These are phyloP conservation scores for Zeuzera pyrina DNA, from an alignment of 2,888 invertebrate genomes.

Conservation along the genomic window DNA sequence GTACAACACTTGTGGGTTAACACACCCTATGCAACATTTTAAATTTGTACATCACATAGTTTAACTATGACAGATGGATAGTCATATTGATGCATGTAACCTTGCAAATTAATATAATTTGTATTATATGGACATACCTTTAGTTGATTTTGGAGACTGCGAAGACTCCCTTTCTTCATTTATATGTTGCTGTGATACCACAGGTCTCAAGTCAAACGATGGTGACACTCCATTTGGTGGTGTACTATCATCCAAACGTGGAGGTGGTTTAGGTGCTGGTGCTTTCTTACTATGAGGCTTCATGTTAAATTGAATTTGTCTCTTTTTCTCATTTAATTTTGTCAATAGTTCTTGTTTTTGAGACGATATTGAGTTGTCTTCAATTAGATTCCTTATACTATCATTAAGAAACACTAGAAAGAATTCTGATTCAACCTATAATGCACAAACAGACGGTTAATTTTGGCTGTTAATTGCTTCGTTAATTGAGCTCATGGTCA, in stretches of 20 bases:
- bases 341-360: constrained; percentile 77
- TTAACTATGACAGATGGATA: no score
- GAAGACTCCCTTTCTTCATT: constrained; percentile 46
- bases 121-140: background rate
- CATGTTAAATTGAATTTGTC: constrained; percentile 60
- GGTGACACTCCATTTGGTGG: constrained; percentile 65
- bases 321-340: constrained; percentile 77
- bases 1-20: no score
- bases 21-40: no score
- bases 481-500: background rate
- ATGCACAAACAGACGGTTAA: constrained; percentile 5
- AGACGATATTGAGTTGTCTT: constrained; percentile 41
- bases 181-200: constrained; percentile 61
- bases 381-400: constrained; percentile 73
- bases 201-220: constrained; percentile 57
- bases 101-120: no score
- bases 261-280: constrained; percentile 59
- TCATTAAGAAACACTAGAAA: constrained; percentile 81
- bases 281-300: constrained; percentile 50
- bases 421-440: constrained; percentile 80
- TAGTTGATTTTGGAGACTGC: constrained; percentile 30
- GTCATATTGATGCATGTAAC: no score
- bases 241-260: constrained; percentile 50
- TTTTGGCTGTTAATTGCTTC: background rate
- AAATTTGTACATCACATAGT: no score